Conservation (phyloP, 2,797 vertebrate genomes). For the Onychomys arenicola region DNA sequence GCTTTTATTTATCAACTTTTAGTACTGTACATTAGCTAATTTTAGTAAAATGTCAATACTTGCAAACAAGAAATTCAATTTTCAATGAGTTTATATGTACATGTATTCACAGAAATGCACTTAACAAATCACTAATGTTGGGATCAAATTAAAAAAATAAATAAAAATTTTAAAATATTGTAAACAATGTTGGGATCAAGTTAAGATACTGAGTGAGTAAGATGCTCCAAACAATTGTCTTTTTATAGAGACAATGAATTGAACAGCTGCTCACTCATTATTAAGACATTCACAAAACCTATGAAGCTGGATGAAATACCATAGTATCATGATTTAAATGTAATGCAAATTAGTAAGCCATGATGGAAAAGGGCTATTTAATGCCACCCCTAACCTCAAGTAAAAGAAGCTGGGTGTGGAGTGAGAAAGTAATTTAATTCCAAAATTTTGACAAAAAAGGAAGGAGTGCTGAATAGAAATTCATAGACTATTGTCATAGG, state of each 20-base stretch:
- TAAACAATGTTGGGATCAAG: background rate
- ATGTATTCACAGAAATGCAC: too few relatives aligned
- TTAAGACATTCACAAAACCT: background rate
- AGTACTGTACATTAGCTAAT: background rate
- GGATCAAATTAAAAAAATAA: background rate
- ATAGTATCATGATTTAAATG: background rate
- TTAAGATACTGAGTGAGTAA: background rate
- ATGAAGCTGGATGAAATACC: background rate
- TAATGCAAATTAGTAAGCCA: background rate
- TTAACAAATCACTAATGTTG: background rate
- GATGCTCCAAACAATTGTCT: background rate
- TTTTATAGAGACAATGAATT: background rate
- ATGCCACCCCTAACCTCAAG: background rate
- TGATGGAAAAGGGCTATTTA: background rate
- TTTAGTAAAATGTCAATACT: background rate
- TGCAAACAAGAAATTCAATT: background rate
- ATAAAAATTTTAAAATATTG: too few relatives aligned
- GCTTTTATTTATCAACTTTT: background rate
- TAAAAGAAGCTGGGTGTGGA: background rate
- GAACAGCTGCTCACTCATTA: background rate
- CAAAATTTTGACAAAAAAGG: background rate
- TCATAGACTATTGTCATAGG: background rate
- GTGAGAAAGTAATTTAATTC: background rate
- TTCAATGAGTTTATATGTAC: background rate
- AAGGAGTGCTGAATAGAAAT: background rate